These are phyloP conservation scores for Andrena hattorfiana DNA, from an alignment of 2,888 invertebrate species.

Conservation along the genomic window DNA sequence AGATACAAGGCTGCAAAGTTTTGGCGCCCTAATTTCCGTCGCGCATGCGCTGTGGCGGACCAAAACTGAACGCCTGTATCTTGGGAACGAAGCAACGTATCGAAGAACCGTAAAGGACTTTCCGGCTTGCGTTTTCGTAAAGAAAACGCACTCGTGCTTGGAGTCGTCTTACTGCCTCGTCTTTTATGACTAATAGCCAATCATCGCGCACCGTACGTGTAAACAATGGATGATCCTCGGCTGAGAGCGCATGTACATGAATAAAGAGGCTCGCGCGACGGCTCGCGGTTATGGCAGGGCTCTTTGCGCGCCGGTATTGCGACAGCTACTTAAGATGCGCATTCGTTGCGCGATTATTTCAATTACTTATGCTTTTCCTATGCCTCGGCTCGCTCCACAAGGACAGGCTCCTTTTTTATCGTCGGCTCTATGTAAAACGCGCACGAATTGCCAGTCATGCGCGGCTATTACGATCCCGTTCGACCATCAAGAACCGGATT, in stretches of 20 bases:
- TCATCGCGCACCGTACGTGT: background rate
- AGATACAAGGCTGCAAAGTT: background rate
- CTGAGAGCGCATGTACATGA: slow-evolving; percentile 12
- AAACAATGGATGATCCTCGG: background rate
- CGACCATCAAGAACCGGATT: slow-evolving; percentile 43
- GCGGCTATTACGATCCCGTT: slow-evolving; percentile 41
- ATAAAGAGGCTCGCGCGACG: slow-evolving; percentile 12
- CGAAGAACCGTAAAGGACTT: background rate
- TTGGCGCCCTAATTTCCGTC: background rate
- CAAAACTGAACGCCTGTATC: background rate
- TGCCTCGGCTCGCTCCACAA: slow-evolving; percentile 15
- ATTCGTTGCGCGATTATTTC: slow-evolving; percentile 42
- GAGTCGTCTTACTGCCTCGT: background rate
- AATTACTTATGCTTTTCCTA: slow-evolving; percentile 46
- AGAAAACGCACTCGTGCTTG: background rate
- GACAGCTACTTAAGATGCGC: slow-evolving; percentile 40
- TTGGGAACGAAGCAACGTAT: background rate
- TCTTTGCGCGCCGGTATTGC: slow-evolving; percentile 11
- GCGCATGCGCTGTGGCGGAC: background rate
- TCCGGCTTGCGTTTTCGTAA: background rate
- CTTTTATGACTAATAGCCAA: background rate
- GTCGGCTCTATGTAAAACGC: slow-evolving; percentile 38
- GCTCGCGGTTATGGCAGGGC: slow-evolving; percentile 2
- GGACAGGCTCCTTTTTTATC: slow-evolving; percentile 46
- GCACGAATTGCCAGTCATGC: slow-evolving; percentile 23